phyloP scores from a whole-genome alignment of 2,888 invertebrate genomes.

The Noctua pronuba region DNA sequence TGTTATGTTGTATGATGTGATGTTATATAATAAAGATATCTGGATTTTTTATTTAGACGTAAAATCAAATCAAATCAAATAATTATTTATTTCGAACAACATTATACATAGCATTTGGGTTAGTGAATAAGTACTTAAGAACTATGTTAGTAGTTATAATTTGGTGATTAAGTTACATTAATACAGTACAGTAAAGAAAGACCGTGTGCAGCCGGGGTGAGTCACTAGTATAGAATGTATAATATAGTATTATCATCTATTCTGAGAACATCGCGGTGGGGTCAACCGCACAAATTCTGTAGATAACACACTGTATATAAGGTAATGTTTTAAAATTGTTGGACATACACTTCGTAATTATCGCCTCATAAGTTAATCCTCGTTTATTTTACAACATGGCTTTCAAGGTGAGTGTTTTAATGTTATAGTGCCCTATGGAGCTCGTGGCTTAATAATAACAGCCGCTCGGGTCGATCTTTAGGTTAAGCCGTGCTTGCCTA shows the following conservation, averaged over 20 bases:
- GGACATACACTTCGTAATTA: slow-evolving; percentile 11
- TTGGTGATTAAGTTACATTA: too few species aligned
- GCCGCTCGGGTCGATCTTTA: too few species aligned
- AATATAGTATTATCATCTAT: slow-evolving; percentile 14
- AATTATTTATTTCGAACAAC: too few species aligned
- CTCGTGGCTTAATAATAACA: too few species aligned
- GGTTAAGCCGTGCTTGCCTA: too few species aligned
- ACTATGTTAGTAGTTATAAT: too few species aligned
- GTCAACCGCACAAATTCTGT: slow-evolving; percentile 46
- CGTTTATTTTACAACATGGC: slow-evolving; percentile 47
- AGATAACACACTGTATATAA: slow-evolving; percentile 58
- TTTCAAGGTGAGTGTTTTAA: slow-evolving; percentile 56
- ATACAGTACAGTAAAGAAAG: too few species aligned
- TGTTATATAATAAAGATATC: not conserved
- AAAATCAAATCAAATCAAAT: too few species aligned
- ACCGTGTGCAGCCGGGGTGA: not conserved
- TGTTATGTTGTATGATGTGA: too few species aligned
- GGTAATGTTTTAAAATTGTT: slow-evolving; percentile 13
- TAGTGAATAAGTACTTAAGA: too few species aligned
- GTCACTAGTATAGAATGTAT: not conserved
- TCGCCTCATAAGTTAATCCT: not conserved
- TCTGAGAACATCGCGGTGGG: slow-evolving; percentile 40
- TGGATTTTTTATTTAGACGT: not conserved
- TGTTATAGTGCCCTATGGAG: not conserved
- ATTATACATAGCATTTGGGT: too few species aligned